Conservation (phyloP, 2,888 invertebrate species). For the Archaeoteleia sp. region DNA sequence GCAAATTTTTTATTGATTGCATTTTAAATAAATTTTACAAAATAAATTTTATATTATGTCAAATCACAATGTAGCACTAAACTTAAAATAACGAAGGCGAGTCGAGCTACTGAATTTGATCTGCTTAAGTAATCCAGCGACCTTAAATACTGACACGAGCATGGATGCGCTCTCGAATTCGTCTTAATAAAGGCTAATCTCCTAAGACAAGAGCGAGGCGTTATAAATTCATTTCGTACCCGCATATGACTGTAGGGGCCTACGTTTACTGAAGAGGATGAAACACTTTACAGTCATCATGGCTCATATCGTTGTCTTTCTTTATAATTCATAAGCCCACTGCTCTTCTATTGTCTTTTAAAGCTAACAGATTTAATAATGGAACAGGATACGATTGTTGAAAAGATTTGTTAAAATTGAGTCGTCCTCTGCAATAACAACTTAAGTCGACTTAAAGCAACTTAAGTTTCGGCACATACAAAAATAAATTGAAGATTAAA, state of each 20-base stretch:
- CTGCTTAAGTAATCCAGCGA: neutral
- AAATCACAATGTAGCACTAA: too few relatives aligned
- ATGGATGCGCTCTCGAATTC: neutral
- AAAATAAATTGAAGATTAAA: too few relatives aligned
- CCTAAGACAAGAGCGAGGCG: constrained; percentile 6
- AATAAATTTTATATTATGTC: too few relatives aligned
- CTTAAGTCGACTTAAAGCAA: too few relatives aligned
- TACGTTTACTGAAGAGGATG: neutral
- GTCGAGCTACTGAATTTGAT: constrained; percentile 1
- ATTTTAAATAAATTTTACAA: too few relatives aligned
- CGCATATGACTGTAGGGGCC: neutral
- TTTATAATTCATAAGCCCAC: neutral
- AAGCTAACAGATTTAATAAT: neutral
- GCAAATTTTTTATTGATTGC: too few relatives aligned
- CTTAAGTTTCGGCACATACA: too few relatives aligned
- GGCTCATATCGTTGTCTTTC: neutral
- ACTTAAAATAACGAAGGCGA: too few relatives aligned
- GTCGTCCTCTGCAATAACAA: too few relatives aligned
- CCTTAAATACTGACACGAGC: constrained; percentile 5
- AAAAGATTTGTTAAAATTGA: neutral
- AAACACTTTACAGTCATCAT: neutral
- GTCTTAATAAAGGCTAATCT: constrained; percentile 2
- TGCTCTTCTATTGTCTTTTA: neutral
- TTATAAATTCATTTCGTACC: constrained; percentile 4
- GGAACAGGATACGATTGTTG: constrained; percentile 12